Evolutionary conservation across 2,113 vertebrate species (phyloP).

Genomic region (Microcebus ravelobensis): DNA sequence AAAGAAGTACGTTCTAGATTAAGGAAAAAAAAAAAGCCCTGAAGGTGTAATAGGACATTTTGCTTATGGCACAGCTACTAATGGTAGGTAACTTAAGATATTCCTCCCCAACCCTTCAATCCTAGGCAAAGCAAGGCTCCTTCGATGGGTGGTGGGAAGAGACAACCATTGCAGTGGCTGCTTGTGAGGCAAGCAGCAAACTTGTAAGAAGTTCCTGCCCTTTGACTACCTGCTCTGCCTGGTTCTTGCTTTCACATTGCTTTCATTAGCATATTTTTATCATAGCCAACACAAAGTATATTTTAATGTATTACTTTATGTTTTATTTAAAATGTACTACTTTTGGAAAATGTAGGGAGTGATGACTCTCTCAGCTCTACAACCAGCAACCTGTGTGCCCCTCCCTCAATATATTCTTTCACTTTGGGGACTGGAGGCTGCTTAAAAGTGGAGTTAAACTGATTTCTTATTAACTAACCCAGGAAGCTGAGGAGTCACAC

Average conservation of each 20-base stretch:
- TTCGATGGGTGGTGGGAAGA: rapidly evolving
- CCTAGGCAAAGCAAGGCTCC: not conserved
- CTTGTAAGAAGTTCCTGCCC: not conserved
- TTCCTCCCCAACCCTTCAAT: not conserved
- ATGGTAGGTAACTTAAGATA: not conserved
- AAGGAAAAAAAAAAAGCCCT: not conserved
- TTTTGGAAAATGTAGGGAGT: not conserved
- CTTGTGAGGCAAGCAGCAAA: not conserved
- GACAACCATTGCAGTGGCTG: not conserved
- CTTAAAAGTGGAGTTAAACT: not conserved
- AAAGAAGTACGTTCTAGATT: not conserved
- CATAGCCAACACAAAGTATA: not conserved
- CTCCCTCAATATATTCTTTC: not conserved
- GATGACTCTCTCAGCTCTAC: not conserved
- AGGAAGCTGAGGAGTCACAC: not conserved
- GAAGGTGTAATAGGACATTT: not conserved
- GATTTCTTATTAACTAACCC: not conserved
- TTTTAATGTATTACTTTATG: not conserved
- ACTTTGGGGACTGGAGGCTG: not conserved
- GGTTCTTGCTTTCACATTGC: not conserved
- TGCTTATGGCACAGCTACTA: not conserved
- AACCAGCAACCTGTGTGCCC: not conserved
- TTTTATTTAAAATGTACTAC: not conserved
- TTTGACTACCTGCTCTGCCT: not conserved
- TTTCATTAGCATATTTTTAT: constrained; percentile 5